Evolutionary conservation across 2,888 invertebrate species (phyloP), one percentile per base, ranked within the genome.

Genomic region (Chrysodeixis includens): DNA sequence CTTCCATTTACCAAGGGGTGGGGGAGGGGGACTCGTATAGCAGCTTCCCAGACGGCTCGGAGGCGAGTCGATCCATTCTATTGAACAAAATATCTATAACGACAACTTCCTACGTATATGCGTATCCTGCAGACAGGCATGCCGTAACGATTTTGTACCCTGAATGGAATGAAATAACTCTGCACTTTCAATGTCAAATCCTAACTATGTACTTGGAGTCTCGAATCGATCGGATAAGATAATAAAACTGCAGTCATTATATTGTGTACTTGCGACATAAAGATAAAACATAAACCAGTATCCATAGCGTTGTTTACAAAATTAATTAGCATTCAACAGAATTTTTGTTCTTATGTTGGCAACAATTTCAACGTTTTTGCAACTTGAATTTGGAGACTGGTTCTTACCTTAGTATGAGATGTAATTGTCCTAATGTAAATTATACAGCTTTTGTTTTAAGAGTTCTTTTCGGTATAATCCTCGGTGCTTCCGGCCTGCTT

Each of bases 11-110:
- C 63, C 65, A 74, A 62, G 67, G 75, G 68, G 69, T 65, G 61
- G 68, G 74, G 77, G 74, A 62, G 55, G 70, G 66, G 68, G 79
- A 61, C 54, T 69, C 71, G 81, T 78, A 66, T 75, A 74, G 71
- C 82, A 83, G 79, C 81, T 76, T 84, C 78, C 84, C 85, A 89
- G 89, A 88, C 89, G 76, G 83, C 77, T 69, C 81, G 85, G 85
- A 75, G 81, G 77, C 80, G 67, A 83, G 75, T 70, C 85, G 82
- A 83, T 84, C 79, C 76, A 77, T 81, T 78, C 67, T 79, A 85
- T 83, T 74, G 75, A 81, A 79, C 77, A 62, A 75, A 71, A 82
- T 74, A 69, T 73, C 67, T 79, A 70, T 69, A 73, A 63, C 60
- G 56, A 74, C 30, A 60, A 52, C 60, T 57, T 26, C 26, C 6